Evolutionary conservation across 1,140 invertebrate genomes (phyloP).

Genomic region (Brachionus calyciflorus): DNA sequence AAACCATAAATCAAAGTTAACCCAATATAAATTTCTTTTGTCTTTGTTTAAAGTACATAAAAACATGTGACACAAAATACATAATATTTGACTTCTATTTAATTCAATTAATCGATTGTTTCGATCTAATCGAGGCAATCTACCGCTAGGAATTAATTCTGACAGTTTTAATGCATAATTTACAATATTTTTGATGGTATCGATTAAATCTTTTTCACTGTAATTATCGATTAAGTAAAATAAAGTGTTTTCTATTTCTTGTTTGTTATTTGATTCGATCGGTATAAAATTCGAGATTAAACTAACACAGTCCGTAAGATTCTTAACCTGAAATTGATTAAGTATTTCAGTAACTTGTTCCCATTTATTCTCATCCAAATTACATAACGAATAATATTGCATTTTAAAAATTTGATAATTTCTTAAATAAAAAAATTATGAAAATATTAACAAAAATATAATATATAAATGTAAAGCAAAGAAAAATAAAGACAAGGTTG

Average conservation of each 20-base stretch:
- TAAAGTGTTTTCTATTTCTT: neutral
- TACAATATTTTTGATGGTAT: neutral
- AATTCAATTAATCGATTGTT: neutral
- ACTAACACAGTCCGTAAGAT: neutral
- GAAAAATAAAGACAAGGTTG: too few species aligned
- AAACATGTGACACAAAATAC: constrained; percentile 44
- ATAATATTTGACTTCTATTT: constrained; percentile 4
- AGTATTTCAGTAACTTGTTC: neutral
- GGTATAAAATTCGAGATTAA: neutral
- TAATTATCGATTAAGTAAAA: neutral
- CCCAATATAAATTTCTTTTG: constrained; percentile 13
- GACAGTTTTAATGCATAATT: neutral
- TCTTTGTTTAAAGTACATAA: constrained; percentile 17
- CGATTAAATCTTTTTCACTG: neutral
- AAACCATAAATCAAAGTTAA: constrained; percentile 26
- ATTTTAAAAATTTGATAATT: too few species aligned
- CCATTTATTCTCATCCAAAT: neutral
- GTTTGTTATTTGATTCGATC: neutral
- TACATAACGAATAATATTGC: neutral
- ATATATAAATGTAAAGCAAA: too few species aligned
- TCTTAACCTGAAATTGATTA: neutral
- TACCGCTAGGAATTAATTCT: neutral
- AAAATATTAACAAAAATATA: too few species aligned
- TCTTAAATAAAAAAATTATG: too few species aligned
- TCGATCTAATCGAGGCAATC: neutral